A percentile compares a stretch with the other conserved stretches of the same genome.
Conservation (phyloP, 2,888 invertebrate species). For the Odontothrips loti region DNA sequence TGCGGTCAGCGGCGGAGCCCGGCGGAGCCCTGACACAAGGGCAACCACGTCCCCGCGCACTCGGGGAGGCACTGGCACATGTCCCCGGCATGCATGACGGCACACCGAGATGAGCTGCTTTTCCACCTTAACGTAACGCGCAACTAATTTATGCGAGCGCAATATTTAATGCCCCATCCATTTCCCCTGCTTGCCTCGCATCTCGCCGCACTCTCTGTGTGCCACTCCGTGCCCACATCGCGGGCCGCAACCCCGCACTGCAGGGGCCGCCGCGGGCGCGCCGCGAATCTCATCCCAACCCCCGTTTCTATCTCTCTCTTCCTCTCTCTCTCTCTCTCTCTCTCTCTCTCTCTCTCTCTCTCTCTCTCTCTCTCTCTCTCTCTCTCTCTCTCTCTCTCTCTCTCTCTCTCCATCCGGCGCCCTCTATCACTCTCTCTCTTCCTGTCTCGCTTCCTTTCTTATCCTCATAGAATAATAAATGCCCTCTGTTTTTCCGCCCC, state of each 20-base stretch:
- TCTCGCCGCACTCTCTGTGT: no score
- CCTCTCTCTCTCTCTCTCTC: no score
- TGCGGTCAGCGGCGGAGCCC: no score
- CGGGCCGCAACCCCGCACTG: no score
- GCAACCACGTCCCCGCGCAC: no score
- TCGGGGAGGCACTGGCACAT: no score
- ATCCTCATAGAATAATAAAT: constrained; percentile 20
- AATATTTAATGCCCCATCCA: background rate
- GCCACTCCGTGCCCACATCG: background rate
- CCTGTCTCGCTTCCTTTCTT: background rate
- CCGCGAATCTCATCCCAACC: no score
- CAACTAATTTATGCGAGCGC: background rate
- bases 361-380: background rate
- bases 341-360: background rate
- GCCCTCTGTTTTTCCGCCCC: background rate
- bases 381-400: background rate
- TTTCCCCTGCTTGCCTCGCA: background rate
- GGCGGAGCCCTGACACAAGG: no score
- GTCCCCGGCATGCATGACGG: no score
- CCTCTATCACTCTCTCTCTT: background rate
- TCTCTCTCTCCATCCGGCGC: no score
- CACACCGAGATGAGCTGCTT: background rate
- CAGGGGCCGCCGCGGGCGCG: no score
- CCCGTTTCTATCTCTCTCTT: no score
- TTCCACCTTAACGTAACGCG: background rate